A percentile compares a stretch with the other conserved stretches of the same genome.
Conservation (phyloP, 35 echinoderm and acorn worm species). For the Ptychodera flava region DNA sequence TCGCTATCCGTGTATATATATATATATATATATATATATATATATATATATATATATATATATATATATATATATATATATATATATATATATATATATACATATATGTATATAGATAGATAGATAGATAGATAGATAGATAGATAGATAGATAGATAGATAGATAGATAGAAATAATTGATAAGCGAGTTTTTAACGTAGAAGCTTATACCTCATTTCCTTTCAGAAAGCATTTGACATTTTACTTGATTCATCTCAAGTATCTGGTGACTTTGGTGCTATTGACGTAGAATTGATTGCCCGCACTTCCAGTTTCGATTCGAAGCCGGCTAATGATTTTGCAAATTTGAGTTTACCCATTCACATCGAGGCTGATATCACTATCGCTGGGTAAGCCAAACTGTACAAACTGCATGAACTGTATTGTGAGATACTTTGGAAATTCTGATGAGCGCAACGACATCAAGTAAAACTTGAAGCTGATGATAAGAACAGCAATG, state of each 20-base stretch:
- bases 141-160: neutral
- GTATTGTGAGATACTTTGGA: too few species aligned
- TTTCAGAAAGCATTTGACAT: neutral
- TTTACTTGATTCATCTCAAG: neutral
- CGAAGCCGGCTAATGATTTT: neutral
- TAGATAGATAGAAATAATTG: neutral
- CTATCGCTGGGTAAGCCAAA: constrained; percentile 5
- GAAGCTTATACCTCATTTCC: too few species aligned
- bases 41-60: constrained; percentile 3
- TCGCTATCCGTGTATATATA: neutral
- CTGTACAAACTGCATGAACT: too few species aligned
- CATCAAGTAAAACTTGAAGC: too few species aligned
- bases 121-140: neutral
- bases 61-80: constrained; percentile 3
- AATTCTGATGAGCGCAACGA: too few species aligned
- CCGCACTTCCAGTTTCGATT: constrained; percentile 8
- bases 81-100: neutral
- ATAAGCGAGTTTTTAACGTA: too few species aligned
- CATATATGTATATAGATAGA: neutral
- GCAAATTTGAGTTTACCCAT: neutral
- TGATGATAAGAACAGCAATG: too few species aligned
- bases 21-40: constrained; percentile 3
- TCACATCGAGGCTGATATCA: constrained; percentile 11
- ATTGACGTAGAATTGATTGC: neutral
- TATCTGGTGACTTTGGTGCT: neutral